phyloP scores from a whole-genome alignment of 2,113 vertebrate species.

The Megalops atlanticus region DNA sequence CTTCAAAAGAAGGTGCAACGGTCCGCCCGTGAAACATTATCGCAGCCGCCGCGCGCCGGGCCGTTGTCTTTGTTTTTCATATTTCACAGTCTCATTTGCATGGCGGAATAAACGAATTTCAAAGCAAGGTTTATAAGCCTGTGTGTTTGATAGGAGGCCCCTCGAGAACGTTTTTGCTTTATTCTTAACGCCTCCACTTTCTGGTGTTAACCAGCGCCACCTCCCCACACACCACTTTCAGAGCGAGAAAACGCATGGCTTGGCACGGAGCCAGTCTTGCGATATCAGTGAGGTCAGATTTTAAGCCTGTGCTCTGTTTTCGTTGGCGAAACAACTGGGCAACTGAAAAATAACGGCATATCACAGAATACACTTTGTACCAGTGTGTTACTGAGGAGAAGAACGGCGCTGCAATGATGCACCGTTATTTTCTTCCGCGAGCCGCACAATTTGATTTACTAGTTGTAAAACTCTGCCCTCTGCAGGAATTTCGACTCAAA shows the following conservation, averaged over 20 bases:
- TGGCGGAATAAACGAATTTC: not conserved
- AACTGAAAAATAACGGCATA: too few species aligned
- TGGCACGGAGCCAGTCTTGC: not conserved
- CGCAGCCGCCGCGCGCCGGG: slow-evolving; percentile 4
- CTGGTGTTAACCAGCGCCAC: slow-evolving; percentile 7
- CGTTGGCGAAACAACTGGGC: not conserved
- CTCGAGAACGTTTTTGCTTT: not conserved
- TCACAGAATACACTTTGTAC: too few species aligned
- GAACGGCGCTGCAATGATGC: too few species aligned
- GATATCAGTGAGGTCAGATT: too few species aligned
- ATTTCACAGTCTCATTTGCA: not conserved
- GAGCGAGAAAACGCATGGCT: not conserved
- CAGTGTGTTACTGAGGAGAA: not conserved
- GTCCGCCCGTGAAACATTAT: not conserved
- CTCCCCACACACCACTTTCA: not conserved
- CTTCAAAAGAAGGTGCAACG: slow-evolving; percentile 17
- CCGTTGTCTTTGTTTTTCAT: not conserved
- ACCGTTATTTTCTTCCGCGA: not conserved
- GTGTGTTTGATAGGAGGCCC: not conserved
- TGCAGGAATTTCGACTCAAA: slow-evolving; percentile 58
- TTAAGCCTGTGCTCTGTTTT: not conserved
- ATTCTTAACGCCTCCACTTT: not conserved
- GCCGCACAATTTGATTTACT: slow-evolving; percentile 5
- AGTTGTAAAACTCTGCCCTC: slow-evolving; percentile 67
- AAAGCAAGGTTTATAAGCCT: not conserved